Base-by-base conservation (phyloP, 2,888 invertebrate genomes). In the Erebia palarica region DNA sequence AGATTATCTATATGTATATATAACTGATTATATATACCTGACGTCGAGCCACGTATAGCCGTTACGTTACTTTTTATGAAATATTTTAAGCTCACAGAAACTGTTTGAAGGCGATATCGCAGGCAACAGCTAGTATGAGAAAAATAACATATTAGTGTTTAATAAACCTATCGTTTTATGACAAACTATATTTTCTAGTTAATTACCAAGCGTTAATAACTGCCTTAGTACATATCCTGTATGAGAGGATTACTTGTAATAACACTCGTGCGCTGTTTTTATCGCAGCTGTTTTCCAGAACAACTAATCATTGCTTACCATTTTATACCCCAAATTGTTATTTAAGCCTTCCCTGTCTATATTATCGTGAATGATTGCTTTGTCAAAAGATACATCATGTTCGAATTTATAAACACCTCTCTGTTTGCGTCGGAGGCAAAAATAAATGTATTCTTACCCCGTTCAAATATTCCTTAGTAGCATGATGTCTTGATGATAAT, bases 291-390 rank as follows among this genome's bases (percentile, higher is more conserved):
- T 89, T 86, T 89, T 83, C 80, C 82, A 79, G 78, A 80, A 81
- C 87, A 21, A 27, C 21, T 63, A 90, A 88, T 89, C 86, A 84
- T 80, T 82, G 84, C 76, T 79, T 77, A 79, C 78, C 81, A 47
- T 85, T 84, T 86, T 81, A 81, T 78, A 80, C 78, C 78, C 81
- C 73, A 85, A 86, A 86, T 85, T 86, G 86, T 86, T 89, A 88
- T 87, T 88, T 82, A 80, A 79, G 78, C 81, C 77, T 83, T 84
- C 86, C 86, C 78, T 85, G 86, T 82, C 83, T 58, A 84, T 75
- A 72, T 76, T 74, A 77, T 75, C 75, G 75, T 77, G 72, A 72
- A 74, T 69, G 70, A 72, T 73, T 57, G 57, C 16, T 42, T 36
- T 58, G 21, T 57, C 14, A 49, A 14, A 47, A 47, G 11, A 13